A percentile compares a stretch with the other conserved stretches of the same genome.
Conservation (phyloP, 2,888 invertebrate species). For the Xylota sylvarum region DNA sequence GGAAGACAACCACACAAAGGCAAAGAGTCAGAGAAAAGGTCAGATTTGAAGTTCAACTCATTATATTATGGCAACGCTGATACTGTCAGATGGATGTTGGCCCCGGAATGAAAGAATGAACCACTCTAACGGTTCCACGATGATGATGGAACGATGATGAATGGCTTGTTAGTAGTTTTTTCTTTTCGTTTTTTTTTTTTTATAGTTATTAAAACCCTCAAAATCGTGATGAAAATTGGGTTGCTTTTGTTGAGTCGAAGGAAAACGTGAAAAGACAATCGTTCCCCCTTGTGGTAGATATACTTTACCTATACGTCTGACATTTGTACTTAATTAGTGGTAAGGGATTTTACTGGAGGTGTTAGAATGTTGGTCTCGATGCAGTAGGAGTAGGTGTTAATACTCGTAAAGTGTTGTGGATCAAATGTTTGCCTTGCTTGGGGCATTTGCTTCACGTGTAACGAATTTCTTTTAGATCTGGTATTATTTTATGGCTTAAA, state of each 20-base stretch:
- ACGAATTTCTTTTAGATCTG: not conserved
- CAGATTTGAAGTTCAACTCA: conserved; percentile 72
- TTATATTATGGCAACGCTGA: conserved; percentile 64
- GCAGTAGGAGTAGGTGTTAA: conserved; percentile 25
- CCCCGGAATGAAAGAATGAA: conserved; percentile 35
- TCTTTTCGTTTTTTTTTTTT: conserved; percentile 13
- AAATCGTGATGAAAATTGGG: conserved; percentile 58
- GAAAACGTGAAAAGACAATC: conserved; percentile 26
- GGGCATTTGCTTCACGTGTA: not conserved
- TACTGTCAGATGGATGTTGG: conserved; percentile 54
- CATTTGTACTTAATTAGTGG: conserved; percentile 44
- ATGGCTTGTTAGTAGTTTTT: conserved; percentile 44
- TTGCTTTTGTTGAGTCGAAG: not conserved
- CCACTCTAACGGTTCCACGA: conserved; percentile 34
- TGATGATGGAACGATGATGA: conserved; percentile 32
- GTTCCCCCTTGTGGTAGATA: conserved; percentile 2
- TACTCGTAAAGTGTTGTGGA: not conserved
- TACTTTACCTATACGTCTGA: conserved; percentile 14
- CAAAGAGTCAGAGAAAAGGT: conserved; percentile 55
- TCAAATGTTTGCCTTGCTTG: not conserved
- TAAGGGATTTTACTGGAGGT: conserved; percentile 32
- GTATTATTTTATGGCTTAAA: not conserved
- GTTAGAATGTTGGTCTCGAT: conserved; percentile 32
- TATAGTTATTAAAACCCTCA: conserved; percentile 38
- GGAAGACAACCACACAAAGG: conserved; percentile 18